Evolutionary conservation across 92 coral and sea anemone species (phyloP).

Genomic region (Nematostella vectensis): DNA sequence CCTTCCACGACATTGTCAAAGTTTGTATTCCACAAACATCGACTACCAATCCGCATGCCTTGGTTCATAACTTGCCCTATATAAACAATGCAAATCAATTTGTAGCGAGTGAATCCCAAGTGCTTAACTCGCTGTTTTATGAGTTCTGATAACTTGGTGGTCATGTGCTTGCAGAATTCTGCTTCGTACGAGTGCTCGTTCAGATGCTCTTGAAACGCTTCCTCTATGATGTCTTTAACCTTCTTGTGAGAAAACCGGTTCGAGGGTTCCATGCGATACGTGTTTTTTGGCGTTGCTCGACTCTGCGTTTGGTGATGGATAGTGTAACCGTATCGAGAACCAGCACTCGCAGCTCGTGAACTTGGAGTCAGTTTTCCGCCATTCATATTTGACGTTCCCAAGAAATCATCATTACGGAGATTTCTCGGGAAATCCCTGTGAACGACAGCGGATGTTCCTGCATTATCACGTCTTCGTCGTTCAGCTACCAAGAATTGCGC

Average conservation of each 20-base stretch:
- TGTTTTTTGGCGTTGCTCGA: conserved; percentile 36
- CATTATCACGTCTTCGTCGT: conserved; percentile 64
- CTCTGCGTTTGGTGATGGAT: conserved; percentile 3
- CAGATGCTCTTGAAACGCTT: conserved; percentile 50
- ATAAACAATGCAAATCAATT: conserved; percentile 71
- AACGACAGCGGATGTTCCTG: conserved; percentile 60
- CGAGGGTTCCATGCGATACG: conserved; percentile 55
- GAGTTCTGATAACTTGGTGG: conserved; percentile 61
- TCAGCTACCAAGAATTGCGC: conserved; percentile 93
- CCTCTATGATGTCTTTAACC: conserved; percentile 71
- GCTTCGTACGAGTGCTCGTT: conserved; percentile 51
- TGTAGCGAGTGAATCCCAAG: conserved; percentile 70
- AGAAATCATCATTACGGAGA: conserved; percentile 29
- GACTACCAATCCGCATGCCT: conserved; percentile 77
- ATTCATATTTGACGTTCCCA: conserved; percentile 12
- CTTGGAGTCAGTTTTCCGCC: conserved; percentile 26
- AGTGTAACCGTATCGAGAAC: conserved; percentile 32
- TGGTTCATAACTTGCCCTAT: conserved; percentile 72
- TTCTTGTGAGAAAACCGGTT: conserved; percentile 48
- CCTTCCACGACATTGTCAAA: conserved; percentile 83
- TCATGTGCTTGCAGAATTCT: conserved; percentile 66
- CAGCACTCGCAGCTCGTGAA: conserved; percentile 56
- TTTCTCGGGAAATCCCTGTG: conserved; percentile 79
- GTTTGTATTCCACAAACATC: conserved; percentile 86
- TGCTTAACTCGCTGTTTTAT: conserved; percentile 78